A percentile compares a stretch with the other conserved stretches of the same genome.
phyloP scores from a whole-genome alignment of 2,888 invertebrate genomes.

The Athalia circularis region DNA sequence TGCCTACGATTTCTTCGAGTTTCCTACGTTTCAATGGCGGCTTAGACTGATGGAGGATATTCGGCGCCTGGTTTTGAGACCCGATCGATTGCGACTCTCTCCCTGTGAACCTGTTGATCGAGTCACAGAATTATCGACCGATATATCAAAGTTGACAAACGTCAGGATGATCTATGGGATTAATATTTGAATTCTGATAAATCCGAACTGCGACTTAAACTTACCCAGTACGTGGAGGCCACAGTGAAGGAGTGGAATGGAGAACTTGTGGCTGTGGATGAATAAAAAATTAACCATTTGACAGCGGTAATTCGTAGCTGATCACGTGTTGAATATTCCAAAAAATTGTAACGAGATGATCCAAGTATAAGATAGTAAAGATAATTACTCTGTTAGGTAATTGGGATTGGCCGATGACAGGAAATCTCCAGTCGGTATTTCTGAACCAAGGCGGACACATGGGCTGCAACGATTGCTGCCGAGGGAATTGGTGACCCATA shows the following conservation, averaged over 20 bases:
- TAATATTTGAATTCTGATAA: background rate
- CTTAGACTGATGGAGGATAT: constrained; percentile 43
- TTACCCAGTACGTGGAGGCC: constrained; percentile 37
- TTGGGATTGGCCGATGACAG: constrained; percentile 55
- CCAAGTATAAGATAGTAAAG: background rate
- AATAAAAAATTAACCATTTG: background rate
- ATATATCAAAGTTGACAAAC: background rate
- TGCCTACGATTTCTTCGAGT: constrained; percentile 59
- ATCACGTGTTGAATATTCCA: background rate
- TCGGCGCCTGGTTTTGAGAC: constrained; percentile 12
- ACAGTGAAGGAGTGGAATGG: constrained; percentile 13
- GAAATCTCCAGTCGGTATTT: constrained; percentile 57
- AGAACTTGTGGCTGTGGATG: constrained; percentile 27
- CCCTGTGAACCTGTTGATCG: constrained; percentile 9
- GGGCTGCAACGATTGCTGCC: constrained; percentile 49
- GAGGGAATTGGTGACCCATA: constrained; percentile 52
- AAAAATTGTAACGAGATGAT: background rate
- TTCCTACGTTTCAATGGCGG: constrained; percentile 53
- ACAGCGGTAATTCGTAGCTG: background rate
- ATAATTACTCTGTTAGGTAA: constrained; percentile 58
- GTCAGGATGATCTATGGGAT: background rate
- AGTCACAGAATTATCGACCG: too few relatives aligned
- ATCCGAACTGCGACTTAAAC: background rate
- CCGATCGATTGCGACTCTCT: constrained; percentile 13
- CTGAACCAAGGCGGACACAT: constrained; percentile 56